phyloP scores from a whole-genome alignment of 2,797 vertebrate genomes.

The Rhinoraja longicauda region DNA sequence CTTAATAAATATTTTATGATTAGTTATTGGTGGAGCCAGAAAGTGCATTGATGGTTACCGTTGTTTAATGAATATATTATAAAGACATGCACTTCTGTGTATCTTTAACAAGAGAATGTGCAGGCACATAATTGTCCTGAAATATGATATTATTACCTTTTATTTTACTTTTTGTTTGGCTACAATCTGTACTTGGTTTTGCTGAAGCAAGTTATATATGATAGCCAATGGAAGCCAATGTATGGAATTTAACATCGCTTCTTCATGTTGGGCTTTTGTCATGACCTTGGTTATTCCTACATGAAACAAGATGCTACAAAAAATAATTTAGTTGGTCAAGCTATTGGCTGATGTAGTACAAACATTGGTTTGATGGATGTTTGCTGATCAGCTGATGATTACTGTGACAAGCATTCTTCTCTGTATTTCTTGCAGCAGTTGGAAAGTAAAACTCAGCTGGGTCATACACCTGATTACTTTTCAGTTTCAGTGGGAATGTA shows the following conservation, averaged over 20 bases:
- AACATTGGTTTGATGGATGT: background rate
- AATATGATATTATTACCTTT: background rate
- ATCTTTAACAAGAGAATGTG: background rate
- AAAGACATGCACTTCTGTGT: background rate
- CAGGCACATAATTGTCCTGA: background rate
- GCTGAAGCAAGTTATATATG: background rate
- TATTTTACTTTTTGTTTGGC: background rate
- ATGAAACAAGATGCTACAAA: background rate
- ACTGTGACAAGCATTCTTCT: background rate
- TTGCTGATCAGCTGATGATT: background rate
- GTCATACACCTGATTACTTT: background rate
- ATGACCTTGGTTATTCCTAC: background rate
- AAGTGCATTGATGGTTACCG: background rate
- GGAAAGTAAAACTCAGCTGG: background rate
- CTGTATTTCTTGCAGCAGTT: no score
- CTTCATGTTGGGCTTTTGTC: background rate
- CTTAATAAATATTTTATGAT: constrained; percentile 1
- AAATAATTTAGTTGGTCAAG: constrained; percentile 11
- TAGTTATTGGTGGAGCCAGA: background rate
- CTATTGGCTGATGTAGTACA: background rate
- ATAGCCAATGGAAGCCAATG: background rate
- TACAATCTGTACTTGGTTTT: background rate
- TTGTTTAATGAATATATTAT: background rate
- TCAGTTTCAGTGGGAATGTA: background rate
- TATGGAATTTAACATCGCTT: background rate